These are phyloP conservation scores for Iselma pallidipennis DNA, from an alignment of 2,888 invertebrate genomes.

Conservation along the genomic window DNA sequence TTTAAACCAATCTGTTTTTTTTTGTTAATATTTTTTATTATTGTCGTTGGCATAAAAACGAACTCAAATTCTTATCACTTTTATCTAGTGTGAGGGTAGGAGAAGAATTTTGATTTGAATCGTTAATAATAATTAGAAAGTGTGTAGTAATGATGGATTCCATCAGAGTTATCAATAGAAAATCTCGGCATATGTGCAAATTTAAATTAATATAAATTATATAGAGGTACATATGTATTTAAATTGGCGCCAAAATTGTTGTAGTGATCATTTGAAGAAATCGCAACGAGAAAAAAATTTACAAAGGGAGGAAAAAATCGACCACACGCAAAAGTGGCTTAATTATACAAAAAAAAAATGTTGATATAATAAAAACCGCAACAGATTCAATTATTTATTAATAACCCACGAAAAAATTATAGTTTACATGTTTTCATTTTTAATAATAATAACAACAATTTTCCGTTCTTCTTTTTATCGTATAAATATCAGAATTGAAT, in stretches of 20 bases:
- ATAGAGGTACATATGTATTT: not conserved
- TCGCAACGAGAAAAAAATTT: conserved; percentile 2
- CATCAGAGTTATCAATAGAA: not conserved
- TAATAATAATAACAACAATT: not conserved
- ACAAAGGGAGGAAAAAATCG: not conserved
- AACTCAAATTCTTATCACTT: not conserved
- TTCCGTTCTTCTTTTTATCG: too few relatives aligned
- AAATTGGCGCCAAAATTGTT: not conserved
- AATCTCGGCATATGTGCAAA: not conserved
- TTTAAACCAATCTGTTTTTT: not conserved
- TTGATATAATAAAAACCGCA: conserved; percentile 15
- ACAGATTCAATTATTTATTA: conserved; percentile 8
- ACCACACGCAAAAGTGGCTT: conserved; percentile 15
- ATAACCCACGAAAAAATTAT: conserved; percentile 8
- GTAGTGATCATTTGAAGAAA: not conserved
- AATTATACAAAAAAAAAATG: conserved; percentile 10
- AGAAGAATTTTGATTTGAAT: too few relatives aligned
- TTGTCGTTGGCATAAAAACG: not conserved
- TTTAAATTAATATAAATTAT: conserved; percentile 1
- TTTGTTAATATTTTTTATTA: not conserved
- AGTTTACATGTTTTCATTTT: not conserved
- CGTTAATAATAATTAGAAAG: not conserved
- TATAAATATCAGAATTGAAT: not conserved
- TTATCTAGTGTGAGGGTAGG: not conserved
- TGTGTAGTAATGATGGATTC: not conserved